phyloP scores from a whole-genome alignment of 2,797 vertebrate species.

The Tokudaia tokunoshimensis region DNA sequence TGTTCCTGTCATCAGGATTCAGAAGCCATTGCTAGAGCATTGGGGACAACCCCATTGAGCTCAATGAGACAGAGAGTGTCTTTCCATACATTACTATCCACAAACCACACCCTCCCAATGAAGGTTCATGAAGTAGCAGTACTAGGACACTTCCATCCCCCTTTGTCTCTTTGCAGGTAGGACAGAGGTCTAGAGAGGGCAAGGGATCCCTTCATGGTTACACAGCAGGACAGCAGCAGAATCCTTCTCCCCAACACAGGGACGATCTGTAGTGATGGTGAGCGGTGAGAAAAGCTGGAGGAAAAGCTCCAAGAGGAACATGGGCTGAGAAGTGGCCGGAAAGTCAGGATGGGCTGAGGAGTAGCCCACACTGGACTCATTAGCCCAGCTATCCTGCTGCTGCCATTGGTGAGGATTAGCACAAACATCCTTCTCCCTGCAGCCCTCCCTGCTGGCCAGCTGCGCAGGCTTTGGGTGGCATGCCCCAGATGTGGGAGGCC shows the following conservation, averaged over 20 bases:
- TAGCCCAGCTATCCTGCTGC: conserved; percentile 55
- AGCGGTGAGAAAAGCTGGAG: background rate
- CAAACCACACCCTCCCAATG: background rate
- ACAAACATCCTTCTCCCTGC: conserved; percentile 76
- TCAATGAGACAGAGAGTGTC: background rate
- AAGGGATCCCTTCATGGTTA: conserved; percentile 9
- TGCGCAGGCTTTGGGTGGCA: conserved; percentile 74
- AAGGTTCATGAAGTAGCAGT: background rate
- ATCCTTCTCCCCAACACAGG: background rate
- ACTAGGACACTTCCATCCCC: background rate
- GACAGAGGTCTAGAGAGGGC: conserved; percentile 44
- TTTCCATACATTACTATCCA: background rate
- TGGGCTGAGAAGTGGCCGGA: conserved; percentile 37
- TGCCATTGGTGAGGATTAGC: conserved; percentile 75
- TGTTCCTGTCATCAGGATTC: background rate
- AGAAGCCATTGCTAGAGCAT: background rate
- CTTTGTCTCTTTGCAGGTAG: background rate
- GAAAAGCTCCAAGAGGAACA: conserved; percentile 40
- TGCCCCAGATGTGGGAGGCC: conserved; percentile 77
- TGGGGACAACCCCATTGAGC: background rate
- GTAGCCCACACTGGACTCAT: conserved; percentile 73
- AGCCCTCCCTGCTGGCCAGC: conserved; percentile 74
- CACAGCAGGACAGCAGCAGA: background rate
- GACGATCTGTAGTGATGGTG: conserved; percentile 8
- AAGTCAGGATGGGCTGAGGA: conserved; percentile 60